Percentiles rank a stretch among this genome's conserved stretches.
These are phyloP conservation scores for Metalampra italica DNA, from an alignment of 2,888 invertebrate species.

Conservation along the genomic window DNA sequence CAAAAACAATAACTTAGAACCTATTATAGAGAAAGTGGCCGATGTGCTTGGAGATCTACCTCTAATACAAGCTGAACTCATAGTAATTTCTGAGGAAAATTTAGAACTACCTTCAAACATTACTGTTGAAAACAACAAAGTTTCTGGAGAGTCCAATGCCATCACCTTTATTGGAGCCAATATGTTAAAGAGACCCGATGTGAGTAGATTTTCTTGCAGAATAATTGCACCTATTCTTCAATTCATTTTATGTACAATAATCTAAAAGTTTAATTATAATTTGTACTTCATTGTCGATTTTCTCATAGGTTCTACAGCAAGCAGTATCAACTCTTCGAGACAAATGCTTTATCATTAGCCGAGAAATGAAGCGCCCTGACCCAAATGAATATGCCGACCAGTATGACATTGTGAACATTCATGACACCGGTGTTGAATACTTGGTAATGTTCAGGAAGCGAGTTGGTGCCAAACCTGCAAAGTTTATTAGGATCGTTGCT, in stretches of 20 bases:
- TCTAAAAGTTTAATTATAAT: not conserved
- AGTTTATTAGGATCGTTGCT: slow-evolving; percentile 63
- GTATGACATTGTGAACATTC: slow-evolving; percentile 69
- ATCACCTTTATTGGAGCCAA: slow-evolving; percentile 73
- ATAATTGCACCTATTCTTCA: not conserved
- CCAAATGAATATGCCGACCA: slow-evolving; percentile 55
- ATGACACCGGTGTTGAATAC: slow-evolving; percentile 70
- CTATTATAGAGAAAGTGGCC: slow-evolving; percentile 75
- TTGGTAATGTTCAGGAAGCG: slow-evolving; percentile 75
- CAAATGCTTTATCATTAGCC: slow-evolving; percentile 79
- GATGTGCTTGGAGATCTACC: slow-evolving; percentile 83
- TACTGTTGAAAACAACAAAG: slow-evolving; percentile 80
- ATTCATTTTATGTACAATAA: too few relatives aligned
- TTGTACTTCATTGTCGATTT: slow-evolving; percentile 5
- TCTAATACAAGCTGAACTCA: slow-evolving; percentile 82
- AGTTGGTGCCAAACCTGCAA: slow-evolving; percentile 61
- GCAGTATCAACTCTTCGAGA: slow-evolving; percentile 72
- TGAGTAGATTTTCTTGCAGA: slow-evolving; percentile 30
- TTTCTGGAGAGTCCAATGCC: slow-evolving; percentile 73
- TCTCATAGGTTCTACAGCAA: slow-evolving; percentile 56
- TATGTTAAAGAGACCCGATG: slow-evolving; percentile 68
- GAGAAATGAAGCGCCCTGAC: slow-evolving; percentile 75
- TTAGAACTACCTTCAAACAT: slow-evolving; percentile 69
- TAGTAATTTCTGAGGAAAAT: slow-evolving; percentile 74
- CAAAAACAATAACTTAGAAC: slow-evolving; percentile 60